These are phyloP conservation scores for Coelinius sp. DNA, from an alignment of 2,888 invertebrate species.

Conservation along the genomic window DNA sequence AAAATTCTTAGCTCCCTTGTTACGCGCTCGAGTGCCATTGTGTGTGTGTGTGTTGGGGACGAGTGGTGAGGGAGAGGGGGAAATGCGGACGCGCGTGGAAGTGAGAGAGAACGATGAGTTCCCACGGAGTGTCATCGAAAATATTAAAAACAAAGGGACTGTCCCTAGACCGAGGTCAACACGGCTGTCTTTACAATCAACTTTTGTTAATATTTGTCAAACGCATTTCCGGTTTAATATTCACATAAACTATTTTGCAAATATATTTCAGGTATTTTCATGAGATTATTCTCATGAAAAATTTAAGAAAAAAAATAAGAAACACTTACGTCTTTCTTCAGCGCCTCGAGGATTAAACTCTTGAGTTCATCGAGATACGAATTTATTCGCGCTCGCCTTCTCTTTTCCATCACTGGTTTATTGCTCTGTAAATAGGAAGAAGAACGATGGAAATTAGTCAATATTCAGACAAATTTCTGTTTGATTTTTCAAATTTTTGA, in stretches of 20 bases:
- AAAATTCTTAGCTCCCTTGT: conserved; percentile 11
- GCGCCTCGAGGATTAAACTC: conserved; percentile 85
- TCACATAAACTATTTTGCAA: neutral
- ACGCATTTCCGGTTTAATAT: neutral
- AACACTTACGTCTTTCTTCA: conserved; percentile 90
- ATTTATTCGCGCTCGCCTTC: conserved; percentile 90
- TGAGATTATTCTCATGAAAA: neutral
- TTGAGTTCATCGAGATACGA: conserved; percentile 90
- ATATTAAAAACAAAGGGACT: conserved; percentile 64
- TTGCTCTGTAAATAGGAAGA: conserved; percentile 81
- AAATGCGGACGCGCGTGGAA: conserved; percentile 30
- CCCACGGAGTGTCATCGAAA: conserved; percentile 66
- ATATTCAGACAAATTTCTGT: neutral
- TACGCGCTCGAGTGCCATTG: conserved; percentile 32
- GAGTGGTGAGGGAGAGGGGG: conserved; percentile 24
- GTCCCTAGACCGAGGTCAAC: conserved; percentile 35
- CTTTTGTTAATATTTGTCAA: neutral
- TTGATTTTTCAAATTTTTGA: no score
- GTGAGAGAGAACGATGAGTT: conserved; percentile 57
- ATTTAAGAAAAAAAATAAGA: neutral
- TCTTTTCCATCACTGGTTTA: conserved; percentile 94
- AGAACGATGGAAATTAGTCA: neutral
- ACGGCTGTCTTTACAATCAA: conserved; percentile 34
- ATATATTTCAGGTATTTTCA: neutral
- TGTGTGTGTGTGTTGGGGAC: no score